Evolutionary conservation across 2,113 vertebrate species (phyloP), one percentile per base, ranked within the genome.

Genomic region (Raja brachyura): DNA sequence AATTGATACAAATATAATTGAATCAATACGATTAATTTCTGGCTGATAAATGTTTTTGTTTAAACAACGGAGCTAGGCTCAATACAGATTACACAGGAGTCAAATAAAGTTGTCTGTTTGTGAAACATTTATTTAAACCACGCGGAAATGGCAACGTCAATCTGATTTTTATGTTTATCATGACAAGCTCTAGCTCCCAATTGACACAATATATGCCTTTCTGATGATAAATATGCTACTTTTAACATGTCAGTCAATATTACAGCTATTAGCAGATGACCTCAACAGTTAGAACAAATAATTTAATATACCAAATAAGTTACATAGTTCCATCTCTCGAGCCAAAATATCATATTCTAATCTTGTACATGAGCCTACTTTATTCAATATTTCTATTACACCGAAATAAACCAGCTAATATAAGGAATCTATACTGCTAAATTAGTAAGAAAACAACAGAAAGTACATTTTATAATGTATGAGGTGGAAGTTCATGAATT

Each of bases 21-120:
- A 73, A 74, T 39, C 39, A 92, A 92, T 39, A 73, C 22, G 90
- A 92, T 39, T 68, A 68, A 90, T 90, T 90, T 48, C 88, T 18
- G 88, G 18, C 70, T 68, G 33, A 90, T 48, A 73, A 48, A 18
- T 73, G 66, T 68, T 90, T 70, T 90, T 54, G 54, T 39, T 90
- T 10, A 74, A 68, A 70, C 68, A 92, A 90, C 66, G 63, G 86
- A 90, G 86, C 61, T 68, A 13, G 61, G n/a, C 31, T 48, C 61
- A 39, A 22, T 18, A 28, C 88, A 90, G 61, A 11, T 22, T 39
- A 8, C 33, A 74, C 66, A 54, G 9, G 68, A 70, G 8, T 68
- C 39, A 48, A 48, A 48, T 74, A 73, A 70, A 90, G 66, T 73
- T 92, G 63, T 73, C 70, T 92, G 25, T 73, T 70, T 73, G 13